phyloP scores from a whole-genome alignment of 1,140 invertebrate genomes.

The Aphelinus atriplicis region DNA sequence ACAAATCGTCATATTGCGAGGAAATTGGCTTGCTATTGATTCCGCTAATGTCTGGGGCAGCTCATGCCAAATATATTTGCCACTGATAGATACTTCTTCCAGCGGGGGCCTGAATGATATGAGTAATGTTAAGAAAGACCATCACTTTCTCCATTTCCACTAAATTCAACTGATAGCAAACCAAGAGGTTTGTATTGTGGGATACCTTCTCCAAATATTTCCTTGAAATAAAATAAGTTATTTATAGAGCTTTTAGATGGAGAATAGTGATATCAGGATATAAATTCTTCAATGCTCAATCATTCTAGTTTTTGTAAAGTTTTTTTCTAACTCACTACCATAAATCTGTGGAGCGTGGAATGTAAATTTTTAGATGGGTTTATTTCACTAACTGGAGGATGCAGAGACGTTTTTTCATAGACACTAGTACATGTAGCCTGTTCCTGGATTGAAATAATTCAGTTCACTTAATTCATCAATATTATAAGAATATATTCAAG shows the following conservation, averaged over 20 bases:
- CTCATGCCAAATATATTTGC: conserved; percentile 90
- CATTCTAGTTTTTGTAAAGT: no score
- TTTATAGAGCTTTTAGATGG: not conserved
- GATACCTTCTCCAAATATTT: conserved; percentile 88
- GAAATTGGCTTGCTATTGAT: conserved; percentile 73
- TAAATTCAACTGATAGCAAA: conserved; percentile 73
- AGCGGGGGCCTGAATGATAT: conserved; percentile 87
- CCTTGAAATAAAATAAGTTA: conserved; percentile 61
- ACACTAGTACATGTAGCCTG: no score
- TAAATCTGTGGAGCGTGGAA: conserved; percentile 87
- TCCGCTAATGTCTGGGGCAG: conserved; percentile 76
- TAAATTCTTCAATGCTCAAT: no score
- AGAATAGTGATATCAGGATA: not conserved
- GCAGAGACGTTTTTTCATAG: conserved; percentile 82
- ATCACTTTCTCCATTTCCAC: conserved; percentile 71
- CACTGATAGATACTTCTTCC: conserved; percentile 85
- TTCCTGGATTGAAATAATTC: no score
- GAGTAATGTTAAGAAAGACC: conserved; percentile 85
- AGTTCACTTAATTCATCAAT: no score
- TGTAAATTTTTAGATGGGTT: conserved; percentile 87
- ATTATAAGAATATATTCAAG: no score
- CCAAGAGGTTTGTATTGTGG: conserved; percentile 87
- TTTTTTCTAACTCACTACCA: conserved; percentile 77
- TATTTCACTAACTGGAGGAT: conserved; percentile 89
- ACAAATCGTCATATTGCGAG: no score